Evolutionary conservation across 53 echinoderm and acorn worm genomes (phyloP).

Genomic region (Mesocentrotus franciscanus): DNA sequence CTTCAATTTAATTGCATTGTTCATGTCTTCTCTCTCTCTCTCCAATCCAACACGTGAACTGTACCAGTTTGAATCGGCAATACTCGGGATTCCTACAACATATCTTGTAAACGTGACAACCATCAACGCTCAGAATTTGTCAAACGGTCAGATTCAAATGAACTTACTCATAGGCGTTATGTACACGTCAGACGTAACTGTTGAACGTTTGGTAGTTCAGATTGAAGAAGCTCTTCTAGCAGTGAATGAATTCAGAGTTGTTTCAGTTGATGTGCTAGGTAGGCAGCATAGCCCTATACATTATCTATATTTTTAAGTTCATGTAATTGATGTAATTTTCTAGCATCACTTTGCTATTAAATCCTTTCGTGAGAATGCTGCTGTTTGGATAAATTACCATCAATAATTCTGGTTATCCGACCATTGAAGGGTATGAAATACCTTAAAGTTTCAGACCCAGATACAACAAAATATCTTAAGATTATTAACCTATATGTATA

Average conservation of each 20-base stretch:
- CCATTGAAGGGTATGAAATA: too few relatives aligned
- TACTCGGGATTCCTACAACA: not conserved
- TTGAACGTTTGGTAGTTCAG: not conserved
- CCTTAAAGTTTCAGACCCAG: too few relatives aligned
- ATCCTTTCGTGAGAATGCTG: too few relatives aligned
- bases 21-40: not conserved
- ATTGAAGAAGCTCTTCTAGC: not conserved
- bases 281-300: not conserved
- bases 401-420: too few relatives aligned
- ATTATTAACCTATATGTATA: too few relatives aligned
- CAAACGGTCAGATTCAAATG: not conserved
- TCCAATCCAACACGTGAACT: not conserved
- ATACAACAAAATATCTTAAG: too few relatives aligned
- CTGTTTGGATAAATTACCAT: too few relatives aligned
- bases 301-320: too few relatives aligned
- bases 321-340: too few relatives aligned
- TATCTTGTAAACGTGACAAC: not conserved
- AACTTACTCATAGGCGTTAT: not conserved
- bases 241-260: not conserved
- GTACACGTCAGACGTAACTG: not conserved
- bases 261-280: not conserved
- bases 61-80: slow-evolving; percentile 17
- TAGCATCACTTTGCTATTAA: too few relatives aligned
- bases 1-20: not conserved
- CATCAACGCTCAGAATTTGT: not conserved